Evolutionary conservation across 2,113 vertebrate genomes (phyloP), one percentile per base, ranked within the genome.

Genomic region (Peromyscus polionotus): DNA sequence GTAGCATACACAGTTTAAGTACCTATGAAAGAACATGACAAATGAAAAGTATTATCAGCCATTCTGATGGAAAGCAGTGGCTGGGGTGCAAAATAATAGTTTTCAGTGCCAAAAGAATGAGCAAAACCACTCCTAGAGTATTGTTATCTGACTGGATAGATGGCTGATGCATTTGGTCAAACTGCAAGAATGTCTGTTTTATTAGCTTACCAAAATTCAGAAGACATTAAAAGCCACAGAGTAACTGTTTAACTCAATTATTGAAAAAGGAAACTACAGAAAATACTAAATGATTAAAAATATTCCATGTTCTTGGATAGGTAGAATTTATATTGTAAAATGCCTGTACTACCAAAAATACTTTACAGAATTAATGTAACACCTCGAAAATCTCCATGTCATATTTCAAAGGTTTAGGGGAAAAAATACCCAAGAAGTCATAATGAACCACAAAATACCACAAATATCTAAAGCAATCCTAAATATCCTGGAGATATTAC

Each of bases 171-270:
- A 0, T 57, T n/a, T 96, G 68, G 28, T 39, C 88, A 14, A 91
- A 79, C 14, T 59, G 57, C 39, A 96, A 92, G 4, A 85, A 65
- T 67, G 26, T 20, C 20, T 85, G 51, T 72, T 97, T 88, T 19
- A 81, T 48, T 95, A 90, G 83, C 51, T 79, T 93, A 45, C 19
- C 73, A 86, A 67, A 88, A 85, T 59, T 92, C 45, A 76, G 63
- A 97, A 75, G 17, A 87, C 59, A 26, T 87, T 90, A 96, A 96
- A 88, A 80, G 45, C 7, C 13, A 96, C 24, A 87, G 8, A 76
- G 5, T 93, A 79, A 90, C 26, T 45, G 0, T 90, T 93, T 93
- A 81, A n/a, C 93, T 57, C 97, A 70, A 97, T 97, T 67, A 91
- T 63, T 63, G 14, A 39, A 39, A 61, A 83, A 39, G 22, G 26